Conservation (phyloP, 1,140 invertebrate species). For the Platyura marginata region DNA sequence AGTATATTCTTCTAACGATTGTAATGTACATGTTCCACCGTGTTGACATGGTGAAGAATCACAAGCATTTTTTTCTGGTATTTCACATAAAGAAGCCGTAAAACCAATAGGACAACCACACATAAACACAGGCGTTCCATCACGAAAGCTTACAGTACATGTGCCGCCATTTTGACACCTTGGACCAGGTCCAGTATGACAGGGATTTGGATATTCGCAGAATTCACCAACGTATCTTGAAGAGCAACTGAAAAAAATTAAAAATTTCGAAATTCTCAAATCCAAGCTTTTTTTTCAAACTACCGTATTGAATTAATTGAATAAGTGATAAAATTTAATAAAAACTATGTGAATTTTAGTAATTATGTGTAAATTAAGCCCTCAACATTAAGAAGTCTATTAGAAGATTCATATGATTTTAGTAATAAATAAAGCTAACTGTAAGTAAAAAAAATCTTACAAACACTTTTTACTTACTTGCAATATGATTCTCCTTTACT, state of each 20-base stretch:
- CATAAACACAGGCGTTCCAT: slow-evolving; percentile 54
- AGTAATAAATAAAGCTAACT: not conserved
- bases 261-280: too few relatives aligned
- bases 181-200: slow-evolving; percentile 54
- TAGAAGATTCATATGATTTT: too few relatives aligned
- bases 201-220: slow-evolving; percentile 85
- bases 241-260: slow-evolving; percentile 65
- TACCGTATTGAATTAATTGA: too few relatives aligned
- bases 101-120: slow-evolving; percentile 82
- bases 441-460: not conserved
- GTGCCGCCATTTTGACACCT: slow-evolving; percentile 86
- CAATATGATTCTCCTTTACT: slow-evolving; percentile 54
- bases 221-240: slow-evolving; percentile 81
- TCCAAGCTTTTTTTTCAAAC: too few relatives aligned
- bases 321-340: too few relatives aligned
- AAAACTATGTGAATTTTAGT: too few relatives aligned
- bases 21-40: slow-evolving; percentile 65
- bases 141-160: slow-evolving; percentile 49
- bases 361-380: too few relatives aligned
- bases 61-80: slow-evolving; percentile 74
- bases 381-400: too few relatives aligned
- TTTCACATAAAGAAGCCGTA: slow-evolving; percentile 83
- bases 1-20: slow-evolving; percentile 55
- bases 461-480: slow-evolving; percentile 50
- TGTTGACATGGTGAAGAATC: slow-evolving; percentile 73